These are phyloP conservation scores for Chunga burmeisteri DNA, from an alignment of 2,113 vertebrate species.

Conservation along the genomic window DNA sequence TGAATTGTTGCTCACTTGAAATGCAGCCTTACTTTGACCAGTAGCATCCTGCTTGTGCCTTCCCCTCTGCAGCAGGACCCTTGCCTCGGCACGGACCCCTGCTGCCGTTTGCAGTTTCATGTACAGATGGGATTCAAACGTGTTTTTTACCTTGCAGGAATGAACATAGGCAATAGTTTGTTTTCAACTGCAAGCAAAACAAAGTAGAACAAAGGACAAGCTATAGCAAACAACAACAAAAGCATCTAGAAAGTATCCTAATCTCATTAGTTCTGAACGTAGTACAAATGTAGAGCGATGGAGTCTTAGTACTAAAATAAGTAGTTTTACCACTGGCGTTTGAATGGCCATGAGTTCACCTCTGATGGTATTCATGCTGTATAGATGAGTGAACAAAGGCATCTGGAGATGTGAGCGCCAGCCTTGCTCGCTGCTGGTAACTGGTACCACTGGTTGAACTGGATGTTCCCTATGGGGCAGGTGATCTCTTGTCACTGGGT, in stretches of 20 bases:
- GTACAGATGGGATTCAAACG: background rate
- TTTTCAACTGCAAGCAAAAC: background rate
- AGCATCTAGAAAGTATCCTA: background rate
- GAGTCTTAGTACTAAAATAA: background rate
- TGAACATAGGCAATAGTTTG: background rate
- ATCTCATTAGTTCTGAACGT: background rate
- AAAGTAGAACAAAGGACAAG: background rate
- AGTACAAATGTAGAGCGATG: background rate
- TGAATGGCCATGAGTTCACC: background rate
- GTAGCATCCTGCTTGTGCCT: rapidly evolving
- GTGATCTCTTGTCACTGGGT: background rate
- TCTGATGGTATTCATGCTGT: rapidly evolving
- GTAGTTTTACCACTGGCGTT: background rate
- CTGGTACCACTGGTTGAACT: background rate
- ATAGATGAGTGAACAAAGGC: background rate
- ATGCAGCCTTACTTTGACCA: background rate
- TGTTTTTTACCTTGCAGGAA: background rate
- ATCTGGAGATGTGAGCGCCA: no score
- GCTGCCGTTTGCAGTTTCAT: background rate
- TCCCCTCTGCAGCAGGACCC: background rate
- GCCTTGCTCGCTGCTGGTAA: background rate
- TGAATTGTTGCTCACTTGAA: background rate
- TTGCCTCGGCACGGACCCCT: rapidly evolving
- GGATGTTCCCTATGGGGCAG: background rate
- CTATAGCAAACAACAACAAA: background rate